phyloP scores from a whole-genome alignment of 1,140 invertebrate genomes.

The Lerema accius region DNA sequence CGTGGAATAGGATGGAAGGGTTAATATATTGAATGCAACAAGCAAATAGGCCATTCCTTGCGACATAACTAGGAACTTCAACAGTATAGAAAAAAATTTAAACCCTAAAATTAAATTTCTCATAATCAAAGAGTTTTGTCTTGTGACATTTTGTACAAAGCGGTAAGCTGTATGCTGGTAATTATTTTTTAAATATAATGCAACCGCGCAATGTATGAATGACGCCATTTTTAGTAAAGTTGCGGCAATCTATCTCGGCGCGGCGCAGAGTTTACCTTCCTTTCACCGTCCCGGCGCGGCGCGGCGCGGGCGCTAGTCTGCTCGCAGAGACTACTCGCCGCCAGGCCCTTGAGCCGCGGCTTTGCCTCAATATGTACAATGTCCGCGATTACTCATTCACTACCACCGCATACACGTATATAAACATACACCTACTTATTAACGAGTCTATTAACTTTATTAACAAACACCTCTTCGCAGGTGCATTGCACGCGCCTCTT shows the following conservation, averaged over 20 bases:
- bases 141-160: not conserved
- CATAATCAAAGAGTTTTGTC: no score
- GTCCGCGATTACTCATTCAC: slow-evolving; percentile 50
- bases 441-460: no score
- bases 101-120: no score
- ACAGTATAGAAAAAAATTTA: no score
- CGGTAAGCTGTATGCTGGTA: slow-evolving; percentile 16
- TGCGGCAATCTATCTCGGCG: slow-evolving; percentile 71
- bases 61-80: no score
- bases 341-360: slow-evolving; percentile 56
- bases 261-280: slow-evolving; percentile 72
- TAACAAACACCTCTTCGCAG: no score
- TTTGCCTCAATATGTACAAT: slow-evolving; percentile 45
- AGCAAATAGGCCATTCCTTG: no score
- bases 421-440: no score
- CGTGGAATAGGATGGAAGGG: no score
- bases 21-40: no score
- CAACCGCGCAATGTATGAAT: slow-evolving; percentile 71
- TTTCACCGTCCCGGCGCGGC: slow-evolving; percentile 59
- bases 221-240: slow-evolving; percentile 78
- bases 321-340: slow-evolving; percentile 55
- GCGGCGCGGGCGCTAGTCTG: slow-evolving; percentile 43
- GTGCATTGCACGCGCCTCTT: no score
- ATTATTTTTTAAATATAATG: slow-evolving; percentile 62
- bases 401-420: slow-evolving; percentile 24